Evolutionary conservation across 2,113 vertebrate species (phyloP).

Genomic region (Gila orcuttii): DNA sequence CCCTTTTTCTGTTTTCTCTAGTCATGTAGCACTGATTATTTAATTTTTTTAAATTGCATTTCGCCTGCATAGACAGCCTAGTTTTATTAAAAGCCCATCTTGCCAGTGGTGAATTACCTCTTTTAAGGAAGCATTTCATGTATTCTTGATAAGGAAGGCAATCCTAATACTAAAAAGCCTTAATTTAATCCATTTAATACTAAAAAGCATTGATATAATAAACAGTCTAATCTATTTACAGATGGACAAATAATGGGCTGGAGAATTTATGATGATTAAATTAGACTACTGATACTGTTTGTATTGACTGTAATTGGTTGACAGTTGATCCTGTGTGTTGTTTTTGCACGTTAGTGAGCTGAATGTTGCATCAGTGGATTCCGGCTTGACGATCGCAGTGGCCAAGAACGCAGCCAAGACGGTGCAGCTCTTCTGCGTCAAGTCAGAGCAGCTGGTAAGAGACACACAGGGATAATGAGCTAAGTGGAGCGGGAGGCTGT

Average conservation of each 20-base stretch:
- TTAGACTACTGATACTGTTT: background rate
- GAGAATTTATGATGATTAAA: background rate
- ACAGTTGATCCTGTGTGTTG: background rate
- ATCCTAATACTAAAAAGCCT: no score
- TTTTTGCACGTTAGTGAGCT: slow-evolving; percentile 81
- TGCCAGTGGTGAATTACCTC: background rate
- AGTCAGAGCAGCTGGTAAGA: slow-evolving; percentile 93
- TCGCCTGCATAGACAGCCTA: background rate
- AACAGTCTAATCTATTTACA: no score
- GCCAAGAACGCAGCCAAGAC: slow-evolving; percentile 95
- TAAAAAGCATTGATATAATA: no score
- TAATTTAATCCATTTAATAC: no score
- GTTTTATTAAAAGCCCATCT: background rate
- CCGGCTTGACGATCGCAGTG: slow-evolving; percentile 86
- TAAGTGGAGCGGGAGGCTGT: slow-evolving; percentile 61
- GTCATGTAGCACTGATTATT: no score
- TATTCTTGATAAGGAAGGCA: background rate
- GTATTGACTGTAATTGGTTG: background rate
- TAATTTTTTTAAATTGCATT: no score
- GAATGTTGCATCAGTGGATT: slow-evolving; percentile 92
- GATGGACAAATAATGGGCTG: background rate
- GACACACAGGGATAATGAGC: slow-evolving; percentile 6
- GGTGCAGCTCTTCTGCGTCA: slow-evolving; percentile 91
- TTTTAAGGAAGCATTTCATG: background rate
- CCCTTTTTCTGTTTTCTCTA: no score